Conservation (phyloP, 53 echinoderm and acorn worm genomes). For the Zoroaster sp. region DNA sequence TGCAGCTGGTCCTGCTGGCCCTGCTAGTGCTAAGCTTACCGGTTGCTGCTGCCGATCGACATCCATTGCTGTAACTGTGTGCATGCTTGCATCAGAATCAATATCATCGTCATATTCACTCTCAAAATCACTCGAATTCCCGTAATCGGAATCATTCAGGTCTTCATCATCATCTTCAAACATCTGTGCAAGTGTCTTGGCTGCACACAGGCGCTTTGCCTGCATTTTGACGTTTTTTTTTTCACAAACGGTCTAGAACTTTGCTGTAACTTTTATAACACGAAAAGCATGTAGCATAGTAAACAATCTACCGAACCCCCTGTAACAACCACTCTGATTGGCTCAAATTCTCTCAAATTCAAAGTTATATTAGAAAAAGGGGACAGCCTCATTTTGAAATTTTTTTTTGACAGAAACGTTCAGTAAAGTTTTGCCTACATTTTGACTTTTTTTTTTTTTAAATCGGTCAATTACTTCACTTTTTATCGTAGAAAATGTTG, state of each 20-base stretch:
- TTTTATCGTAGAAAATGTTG: neutral
- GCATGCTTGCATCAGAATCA: neutral
- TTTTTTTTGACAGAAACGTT: neutral
- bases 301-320: neutral
- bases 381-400: neutral
- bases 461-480: neutral
- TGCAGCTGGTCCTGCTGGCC: neutral
- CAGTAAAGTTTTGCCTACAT: neutral
- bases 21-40: neutral
- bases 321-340: neutral
- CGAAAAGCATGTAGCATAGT: neutral
- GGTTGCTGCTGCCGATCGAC: neutral
- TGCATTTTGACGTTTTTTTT: neutral
- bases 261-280: neutral
- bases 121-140: neutral
- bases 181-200: neutral
- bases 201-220: neutral
- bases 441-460: neutral
- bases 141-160: conserved; percentile 1
- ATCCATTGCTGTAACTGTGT: neutral
- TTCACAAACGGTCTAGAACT: neutral
- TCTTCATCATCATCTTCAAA: conserved; percentile 1
- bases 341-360: neutral
- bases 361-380: neutral
- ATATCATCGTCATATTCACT: conserved; percentile 4